These are phyloP conservation scores for Argyresthia goedartella DNA, from an alignment of 2,888 invertebrate genomes.

Conservation along the genomic window DNA sequence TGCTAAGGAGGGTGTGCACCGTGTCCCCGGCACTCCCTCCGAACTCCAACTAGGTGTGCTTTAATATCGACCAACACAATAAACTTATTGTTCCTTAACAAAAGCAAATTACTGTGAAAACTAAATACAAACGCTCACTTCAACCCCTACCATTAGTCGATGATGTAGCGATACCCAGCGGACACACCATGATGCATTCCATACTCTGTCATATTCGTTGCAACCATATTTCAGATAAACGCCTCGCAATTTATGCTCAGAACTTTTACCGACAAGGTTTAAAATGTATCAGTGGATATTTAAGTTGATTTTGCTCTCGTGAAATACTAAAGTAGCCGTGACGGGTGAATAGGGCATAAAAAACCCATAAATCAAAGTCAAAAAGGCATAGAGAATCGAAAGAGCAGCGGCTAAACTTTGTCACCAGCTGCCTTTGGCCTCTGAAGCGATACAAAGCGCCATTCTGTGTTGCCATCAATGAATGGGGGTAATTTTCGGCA, in stretches of 20 bases:
- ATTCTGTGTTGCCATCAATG: conserved; percentile 56
- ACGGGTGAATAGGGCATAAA: conserved; percentile 68
- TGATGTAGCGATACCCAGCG: conserved; percentile 66
- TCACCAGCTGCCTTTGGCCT: conserved; percentile 51
- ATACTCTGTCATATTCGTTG: conserved; percentile 29
- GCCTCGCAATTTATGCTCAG: too few relatives aligned
- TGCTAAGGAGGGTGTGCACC: conserved; percentile 36
- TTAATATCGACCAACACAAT: conserved; percentile 59
- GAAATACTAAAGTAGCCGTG: conserved; percentile 54
- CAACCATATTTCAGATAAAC: conserved; percentile 10
- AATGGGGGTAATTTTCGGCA: conserved; percentile 66
- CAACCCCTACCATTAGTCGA: conserved; percentile 67
- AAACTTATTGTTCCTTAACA: conserved; percentile 53
- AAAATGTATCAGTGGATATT: conserved; percentile 11
- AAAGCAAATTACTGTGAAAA: conserved; percentile 68
- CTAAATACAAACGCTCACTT: conserved; percentile 57
- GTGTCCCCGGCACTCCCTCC: conserved; percentile 44
- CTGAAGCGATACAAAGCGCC: conserved; percentile 36
- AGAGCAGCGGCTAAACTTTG: conserved; percentile 51
- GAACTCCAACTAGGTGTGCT: conserved; percentile 37
- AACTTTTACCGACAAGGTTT: conserved; percentile 12
- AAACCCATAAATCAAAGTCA: conserved; percentile 71
- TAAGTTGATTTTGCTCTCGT: conserved; percentile 19
- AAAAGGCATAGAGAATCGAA: conserved; percentile 69
- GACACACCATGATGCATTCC: conserved; percentile 42